These are phyloP conservation scores for Diorhabda carinulata DNA, from an alignment of 1,140 invertebrate genomes.

Conservation along the genomic window DNA sequence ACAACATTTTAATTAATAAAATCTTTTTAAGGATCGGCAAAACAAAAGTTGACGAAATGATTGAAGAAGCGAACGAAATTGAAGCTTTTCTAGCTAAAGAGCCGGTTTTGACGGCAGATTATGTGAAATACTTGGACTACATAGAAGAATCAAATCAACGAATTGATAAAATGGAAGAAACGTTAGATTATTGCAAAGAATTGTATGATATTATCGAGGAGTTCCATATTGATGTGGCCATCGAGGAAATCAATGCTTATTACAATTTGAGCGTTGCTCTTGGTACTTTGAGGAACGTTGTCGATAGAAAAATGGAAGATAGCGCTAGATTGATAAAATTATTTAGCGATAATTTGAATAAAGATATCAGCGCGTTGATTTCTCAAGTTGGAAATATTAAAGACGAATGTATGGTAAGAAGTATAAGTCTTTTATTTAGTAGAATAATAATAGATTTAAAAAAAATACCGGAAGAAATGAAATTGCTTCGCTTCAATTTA, in stretches of 20 bases:
- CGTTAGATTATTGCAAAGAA: slow-evolving; percentile 66
- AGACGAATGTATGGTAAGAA: slow-evolving; percentile 56
- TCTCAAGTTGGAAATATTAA: slow-evolving; percentile 63
- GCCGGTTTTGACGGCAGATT: slow-evolving; percentile 61
- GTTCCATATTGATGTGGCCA: slow-evolving; percentile 57
- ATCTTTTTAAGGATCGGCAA: slow-evolving; percentile 54
- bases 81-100: slow-evolving; percentile 59
- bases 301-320: slow-evolving; percentile 55
- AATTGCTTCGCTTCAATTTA: too few relatives aligned
- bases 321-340: slow-evolving; percentile 52
- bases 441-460: too few relatives aligned
- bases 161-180: slow-evolving; percentile 60
- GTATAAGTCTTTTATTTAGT: too few relatives aligned
- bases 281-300: slow-evolving; percentile 50
- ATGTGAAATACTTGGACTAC: slow-evolving; percentile 65
- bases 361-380: slow-evolving; percentile 61
- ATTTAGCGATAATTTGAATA: slow-evolving; percentile 59
- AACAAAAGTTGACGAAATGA: slow-evolving; percentile 56
- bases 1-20: not conserved
- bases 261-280: slow-evolving; percentile 49
- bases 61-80: slow-evolving; percentile 58
- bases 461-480: too few relatives aligned
- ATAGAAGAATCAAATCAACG: slow-evolving; percentile 59
- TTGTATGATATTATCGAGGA: slow-evolving; percentile 69
- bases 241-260: slow-evolving; percentile 41